These are phyloP conservation scores for Macroramphosus scolopax DNA, from an alignment of 2,797 vertebrate genomes.

Conservation along the genomic window DNA sequence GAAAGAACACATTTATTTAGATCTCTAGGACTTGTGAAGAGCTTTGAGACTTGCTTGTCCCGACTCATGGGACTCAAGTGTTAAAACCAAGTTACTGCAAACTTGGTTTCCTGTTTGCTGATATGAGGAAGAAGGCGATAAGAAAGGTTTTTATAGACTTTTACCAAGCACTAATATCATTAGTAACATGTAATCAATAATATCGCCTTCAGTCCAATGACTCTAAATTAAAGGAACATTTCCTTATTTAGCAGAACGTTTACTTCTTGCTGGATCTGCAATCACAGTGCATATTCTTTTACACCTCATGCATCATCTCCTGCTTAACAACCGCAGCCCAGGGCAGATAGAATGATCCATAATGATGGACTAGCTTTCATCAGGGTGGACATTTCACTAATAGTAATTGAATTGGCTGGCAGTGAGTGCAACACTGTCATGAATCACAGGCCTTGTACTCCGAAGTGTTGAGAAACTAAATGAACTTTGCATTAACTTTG, in stretches of 20 bases:
- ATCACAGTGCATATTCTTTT: conserved; percentile 2
- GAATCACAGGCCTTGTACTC: no score
- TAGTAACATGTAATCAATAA: not conserved
- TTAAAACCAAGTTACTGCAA: no score
- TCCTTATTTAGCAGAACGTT: no score
- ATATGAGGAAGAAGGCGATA: no score
- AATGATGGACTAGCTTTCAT: conserved; percentile 19
- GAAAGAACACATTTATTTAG: no score
- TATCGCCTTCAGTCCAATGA: not conserved
- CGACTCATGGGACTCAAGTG: no score
- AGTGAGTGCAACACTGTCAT: not conserved
- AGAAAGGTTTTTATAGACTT: no score
- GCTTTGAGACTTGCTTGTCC: no score
- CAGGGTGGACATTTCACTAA: conserved; percentile 27
- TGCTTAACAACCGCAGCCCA: conserved; percentile 23
- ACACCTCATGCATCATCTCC: conserved; percentile 1
- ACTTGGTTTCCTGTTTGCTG: no score
- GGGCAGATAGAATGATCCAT: conserved; percentile 35
- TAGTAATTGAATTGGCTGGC: conserved; percentile 29
- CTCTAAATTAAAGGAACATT: no score
- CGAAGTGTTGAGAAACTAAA: no score
- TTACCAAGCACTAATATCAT: not conserved
- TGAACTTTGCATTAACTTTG: not conserved
- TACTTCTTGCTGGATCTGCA: not conserved
- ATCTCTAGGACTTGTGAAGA: no score